These are phyloP conservation scores for Gandaritis pyraliata DNA, from an alignment of 2,888 invertebrate genomes.

Conservation along the genomic window DNA sequence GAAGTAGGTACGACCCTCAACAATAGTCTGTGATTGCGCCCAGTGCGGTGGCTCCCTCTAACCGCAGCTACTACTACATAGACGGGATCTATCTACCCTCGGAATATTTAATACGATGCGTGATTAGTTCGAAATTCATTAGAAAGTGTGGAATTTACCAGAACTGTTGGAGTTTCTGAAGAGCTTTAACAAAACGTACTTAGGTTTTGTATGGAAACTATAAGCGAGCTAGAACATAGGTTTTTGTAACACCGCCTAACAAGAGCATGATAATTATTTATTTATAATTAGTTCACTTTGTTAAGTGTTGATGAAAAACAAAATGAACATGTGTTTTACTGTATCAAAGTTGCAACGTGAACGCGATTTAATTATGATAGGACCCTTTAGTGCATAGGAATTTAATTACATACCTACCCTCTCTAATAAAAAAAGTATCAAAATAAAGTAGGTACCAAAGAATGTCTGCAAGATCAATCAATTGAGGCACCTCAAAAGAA, in stretches of 20 bases:
- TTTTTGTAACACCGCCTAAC: too few species aligned
- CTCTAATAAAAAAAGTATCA: slow-evolving; percentile 2
- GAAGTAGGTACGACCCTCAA: slow-evolving; percentile 36
- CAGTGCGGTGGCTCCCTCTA: slow-evolving; percentile 60
- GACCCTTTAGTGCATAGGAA: not conserved
- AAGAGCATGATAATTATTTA: too few species aligned
- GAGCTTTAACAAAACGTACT: not conserved
- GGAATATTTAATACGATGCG: slow-evolving; percentile 57
- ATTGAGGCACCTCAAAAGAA: slow-evolving; percentile 48
- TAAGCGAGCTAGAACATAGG: too few species aligned
- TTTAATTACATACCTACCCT: slow-evolving; percentile 6
- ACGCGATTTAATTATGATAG: not conserved
- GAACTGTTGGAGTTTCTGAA: not conserved
- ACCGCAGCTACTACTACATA: slow-evolving; percentile 48
- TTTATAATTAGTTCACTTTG: too few species aligned
- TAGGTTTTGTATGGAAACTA: too few species aligned
- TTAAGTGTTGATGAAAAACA: too few species aligned
- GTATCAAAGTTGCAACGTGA: too few species aligned
- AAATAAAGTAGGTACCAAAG: slow-evolving; percentile 9
- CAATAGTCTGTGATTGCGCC: slow-evolving; percentile 70
- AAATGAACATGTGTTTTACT: too few species aligned
- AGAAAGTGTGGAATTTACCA: slow-evolving; percentile 42
- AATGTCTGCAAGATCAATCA: slow-evolving; percentile 28
- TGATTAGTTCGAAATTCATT: slow-evolving; percentile 60
- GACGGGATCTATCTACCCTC: slow-evolving; percentile 41